Conservation (phyloP, 2,888 invertebrate species). For the Ophraella communa region DNA sequence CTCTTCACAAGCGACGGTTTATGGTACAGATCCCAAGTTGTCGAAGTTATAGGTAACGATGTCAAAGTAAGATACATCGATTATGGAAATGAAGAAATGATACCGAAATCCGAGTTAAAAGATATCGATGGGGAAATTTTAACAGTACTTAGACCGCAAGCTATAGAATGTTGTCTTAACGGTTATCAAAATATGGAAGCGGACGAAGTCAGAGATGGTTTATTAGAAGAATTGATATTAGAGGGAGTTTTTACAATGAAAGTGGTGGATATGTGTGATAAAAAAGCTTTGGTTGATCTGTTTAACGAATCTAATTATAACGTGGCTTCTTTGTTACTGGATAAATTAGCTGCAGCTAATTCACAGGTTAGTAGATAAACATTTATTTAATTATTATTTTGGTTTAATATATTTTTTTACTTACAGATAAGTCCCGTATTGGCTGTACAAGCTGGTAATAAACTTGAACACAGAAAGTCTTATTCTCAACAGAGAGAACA, state of each 20-base stretch:
- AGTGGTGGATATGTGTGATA: constrained; percentile 64
- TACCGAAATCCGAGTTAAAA: constrained; percentile 67
- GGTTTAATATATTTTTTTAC: background rate
- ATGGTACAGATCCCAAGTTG: constrained; percentile 90
- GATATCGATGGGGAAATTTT: constrained; percentile 71
- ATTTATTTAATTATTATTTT: too few species aligned
- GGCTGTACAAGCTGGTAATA: constrained; percentile 53
- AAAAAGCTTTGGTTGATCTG: constrained; percentile 68
- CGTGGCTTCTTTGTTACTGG: constrained; percentile 55
- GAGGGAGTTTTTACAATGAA: constrained; percentile 66
- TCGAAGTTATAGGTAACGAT: constrained; percentile 56
- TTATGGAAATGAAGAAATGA: constrained; percentile 92
- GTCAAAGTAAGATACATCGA: constrained; percentile 86
- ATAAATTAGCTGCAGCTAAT: constrained; percentile 53
- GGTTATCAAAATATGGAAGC: constrained; percentile 66
- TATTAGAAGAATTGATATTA: constrained; percentile 74
- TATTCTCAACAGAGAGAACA: constrained; percentile 25
- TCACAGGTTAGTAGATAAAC: constrained; percentile 52
- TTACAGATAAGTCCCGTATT: constrained; percentile 51
- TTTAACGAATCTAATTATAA: constrained; percentile 62
- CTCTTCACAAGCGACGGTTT: constrained; percentile 79
- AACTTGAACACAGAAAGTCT: constrained; percentile 50
- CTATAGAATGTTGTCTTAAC: constrained; percentile 78
- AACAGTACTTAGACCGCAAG: constrained; percentile 71
- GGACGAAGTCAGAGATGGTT: constrained; percentile 65